Percentiles rank a stretch among this genome's conserved stretches.
These are phyloP conservation scores for Ploceus nigricollis DNA, from an alignment of 2,113 vertebrate species.

Conservation along the genomic window DNA sequence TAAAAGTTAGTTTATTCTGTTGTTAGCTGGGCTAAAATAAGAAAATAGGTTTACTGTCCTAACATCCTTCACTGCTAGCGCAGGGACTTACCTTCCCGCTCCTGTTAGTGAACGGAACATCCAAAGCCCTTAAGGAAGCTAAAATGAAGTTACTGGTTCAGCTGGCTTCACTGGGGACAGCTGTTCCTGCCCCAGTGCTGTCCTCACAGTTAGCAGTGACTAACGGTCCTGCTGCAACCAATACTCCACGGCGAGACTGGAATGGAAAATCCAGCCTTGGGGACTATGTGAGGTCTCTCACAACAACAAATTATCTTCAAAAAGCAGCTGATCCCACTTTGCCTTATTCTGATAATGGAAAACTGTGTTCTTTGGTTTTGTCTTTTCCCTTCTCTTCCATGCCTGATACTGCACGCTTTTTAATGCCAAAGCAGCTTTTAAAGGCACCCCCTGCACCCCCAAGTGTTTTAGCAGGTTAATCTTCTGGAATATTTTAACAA, in stretches of 20 bases:
- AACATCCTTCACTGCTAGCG: not conserved
- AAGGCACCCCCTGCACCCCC: not conserved
- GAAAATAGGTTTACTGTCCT: not conserved
- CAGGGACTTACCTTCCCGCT: not conserved
- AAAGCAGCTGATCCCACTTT: not conserved
- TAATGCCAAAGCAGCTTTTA: not conserved
- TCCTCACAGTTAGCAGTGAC: not conserved
- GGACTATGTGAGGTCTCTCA: not conserved
- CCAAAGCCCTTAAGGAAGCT: not conserved
- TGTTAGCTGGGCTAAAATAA: not conserved
- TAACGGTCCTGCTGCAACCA: not conserved
- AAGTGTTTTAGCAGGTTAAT: not conserved
- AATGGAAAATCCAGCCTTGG: not conserved
- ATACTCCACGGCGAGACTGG: not conserved
- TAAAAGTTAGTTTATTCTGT: not conserved
- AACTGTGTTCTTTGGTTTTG: not conserved
- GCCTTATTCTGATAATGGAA: not conserved
- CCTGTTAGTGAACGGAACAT: not conserved
- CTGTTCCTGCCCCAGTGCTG: not conserved
- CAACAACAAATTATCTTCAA: not conserved
- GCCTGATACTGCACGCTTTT: fast-evolving
- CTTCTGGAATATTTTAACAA: not conserved
- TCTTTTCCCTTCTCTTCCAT: not conserved
- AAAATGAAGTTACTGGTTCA: not conserved
- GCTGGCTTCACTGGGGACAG: not conserved